These are phyloP conservation scores for Zonitis immaculata DNA, from an alignment of 2,888 invertebrate species.

Conservation along the genomic window DNA sequence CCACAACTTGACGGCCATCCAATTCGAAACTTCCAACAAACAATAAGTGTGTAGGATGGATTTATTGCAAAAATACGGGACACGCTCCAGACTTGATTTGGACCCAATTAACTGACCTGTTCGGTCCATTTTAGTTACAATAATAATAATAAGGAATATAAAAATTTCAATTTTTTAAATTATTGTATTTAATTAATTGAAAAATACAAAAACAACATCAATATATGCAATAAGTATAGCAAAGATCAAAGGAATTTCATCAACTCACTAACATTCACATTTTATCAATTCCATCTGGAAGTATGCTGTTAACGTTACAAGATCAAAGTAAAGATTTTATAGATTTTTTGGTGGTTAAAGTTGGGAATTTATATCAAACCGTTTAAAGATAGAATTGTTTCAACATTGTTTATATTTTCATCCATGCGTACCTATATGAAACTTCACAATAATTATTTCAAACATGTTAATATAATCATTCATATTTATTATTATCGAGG, in stretches of 20 bases:
- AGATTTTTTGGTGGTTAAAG: neutral
- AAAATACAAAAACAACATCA: neutral
- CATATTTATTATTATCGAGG: neutral
- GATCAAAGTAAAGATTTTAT: neutral
- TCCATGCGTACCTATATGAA: too few species aligned
- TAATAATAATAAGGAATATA: too few species aligned
- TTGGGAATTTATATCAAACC: too few species aligned
- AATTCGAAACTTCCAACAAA: constrained; percentile 34
- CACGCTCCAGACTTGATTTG: neutral
- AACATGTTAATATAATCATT: too few species aligned
- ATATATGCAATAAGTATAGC: too few species aligned
- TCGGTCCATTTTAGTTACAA: neutral
- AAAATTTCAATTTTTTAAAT: too few species aligned
- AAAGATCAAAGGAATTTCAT: neutral
- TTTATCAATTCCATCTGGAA: neutral
- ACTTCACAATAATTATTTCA: too few species aligned
- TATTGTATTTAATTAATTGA: too few species aligned
- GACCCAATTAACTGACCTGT: neutral
- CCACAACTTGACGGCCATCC: constrained; percentile 28
- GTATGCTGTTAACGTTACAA: neutral
- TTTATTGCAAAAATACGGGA: constrained; percentile 30
- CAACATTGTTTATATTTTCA: too few species aligned
- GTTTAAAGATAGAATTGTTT: too few species aligned
- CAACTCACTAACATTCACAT: neutral
- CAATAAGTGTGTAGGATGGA: constrained; percentile 40